Evolutionary conservation across 1,140 invertebrate species (phyloP).

Genomic region (Lutraria rhynchaena): DNA sequence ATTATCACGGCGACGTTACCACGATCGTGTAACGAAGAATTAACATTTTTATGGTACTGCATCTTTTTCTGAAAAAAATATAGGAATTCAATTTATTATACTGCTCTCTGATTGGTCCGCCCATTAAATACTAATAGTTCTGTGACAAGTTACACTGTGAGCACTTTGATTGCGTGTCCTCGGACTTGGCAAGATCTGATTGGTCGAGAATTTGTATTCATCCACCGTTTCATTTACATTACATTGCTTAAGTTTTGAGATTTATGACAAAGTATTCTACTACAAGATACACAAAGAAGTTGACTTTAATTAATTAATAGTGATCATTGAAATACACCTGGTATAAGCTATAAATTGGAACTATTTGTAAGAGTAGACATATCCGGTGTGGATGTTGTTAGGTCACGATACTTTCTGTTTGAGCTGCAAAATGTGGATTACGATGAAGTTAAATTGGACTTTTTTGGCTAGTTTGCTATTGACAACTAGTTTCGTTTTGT

Average conservation of each 20-base stretch:
- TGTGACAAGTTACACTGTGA: too few relatives aligned
- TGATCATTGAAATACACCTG: not conserved
- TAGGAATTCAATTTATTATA: too few relatives aligned
- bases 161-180: slow-evolving; percentile 30
- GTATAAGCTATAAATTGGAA: slow-evolving; percentile 3
- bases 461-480: slow-evolving; percentile 21
- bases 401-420: not conserved
- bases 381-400: slow-evolving; percentile 31
- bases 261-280: not conserved
- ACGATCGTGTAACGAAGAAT: too few relatives aligned
- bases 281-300: not conserved
- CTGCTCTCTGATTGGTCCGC: too few relatives aligned
- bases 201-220: slow-evolving; percentile 13
- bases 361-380: slow-evolving; percentile 9
- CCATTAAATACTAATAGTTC: too few relatives aligned
- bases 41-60: too few relatives aligned
- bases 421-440: not conserved
- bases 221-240: not conserved
- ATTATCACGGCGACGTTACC: too few relatives aligned
- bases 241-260: not conserved
- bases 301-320: not conserved
- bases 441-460: not conserved
- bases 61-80: too few relatives aligned
- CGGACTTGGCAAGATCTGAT: slow-evolving; percentile 34
- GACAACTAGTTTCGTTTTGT: not conserved